phyloP scores from a whole-genome alignment of 1,140 invertebrate species.

The Periplaneta americana region DNA sequence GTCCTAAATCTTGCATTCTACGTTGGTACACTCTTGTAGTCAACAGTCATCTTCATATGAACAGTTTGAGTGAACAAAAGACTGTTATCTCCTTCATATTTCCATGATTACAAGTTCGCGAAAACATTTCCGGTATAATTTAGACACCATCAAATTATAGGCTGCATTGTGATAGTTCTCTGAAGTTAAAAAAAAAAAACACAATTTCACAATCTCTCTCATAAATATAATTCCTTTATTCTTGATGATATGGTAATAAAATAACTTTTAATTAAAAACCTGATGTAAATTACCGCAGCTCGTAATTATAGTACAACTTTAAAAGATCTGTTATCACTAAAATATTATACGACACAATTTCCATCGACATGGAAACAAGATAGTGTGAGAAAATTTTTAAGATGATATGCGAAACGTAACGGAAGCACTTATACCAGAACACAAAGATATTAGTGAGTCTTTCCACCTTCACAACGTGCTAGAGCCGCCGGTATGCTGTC shows the following conservation, averaged over 20 bases:
- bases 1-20: too few species aligned
- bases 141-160: not conserved
- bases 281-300: not conserved
- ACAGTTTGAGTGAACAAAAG: too few species aligned
- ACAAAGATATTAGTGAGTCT: too few species aligned
- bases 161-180: not conserved
- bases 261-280: not conserved
- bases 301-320: not conserved
- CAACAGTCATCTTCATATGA: too few species aligned
- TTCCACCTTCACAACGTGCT: not conserved
- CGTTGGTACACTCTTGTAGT: too few species aligned
- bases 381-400: not conserved
- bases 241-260: not conserved
- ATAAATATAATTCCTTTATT: not conserved
- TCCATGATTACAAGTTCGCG: not conserved
- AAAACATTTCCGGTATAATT: not conserved
- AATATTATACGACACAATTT: not conserved
- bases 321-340: not conserved
- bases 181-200: not conserved
- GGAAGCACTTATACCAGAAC: not conserved
- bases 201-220: not conserved
- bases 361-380: not conserved
- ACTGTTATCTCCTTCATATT: too few species aligned
- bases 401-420: not conserved
- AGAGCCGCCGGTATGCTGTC: not conserved